Base-by-base conservation (phyloP, 2,797 vertebrate species). In the Gambelia wislizenii region DNA sequence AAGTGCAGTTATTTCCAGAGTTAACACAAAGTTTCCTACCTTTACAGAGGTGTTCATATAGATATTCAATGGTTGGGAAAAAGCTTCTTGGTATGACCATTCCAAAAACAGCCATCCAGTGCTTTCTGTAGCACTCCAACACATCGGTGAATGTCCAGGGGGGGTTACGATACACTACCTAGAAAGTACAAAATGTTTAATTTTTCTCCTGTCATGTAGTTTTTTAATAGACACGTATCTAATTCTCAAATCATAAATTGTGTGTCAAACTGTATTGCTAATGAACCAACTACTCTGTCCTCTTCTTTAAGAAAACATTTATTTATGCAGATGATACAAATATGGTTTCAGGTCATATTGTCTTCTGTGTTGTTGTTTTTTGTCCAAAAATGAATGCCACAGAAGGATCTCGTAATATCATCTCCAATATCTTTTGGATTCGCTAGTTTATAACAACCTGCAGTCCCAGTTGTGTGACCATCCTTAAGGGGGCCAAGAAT, bases 81-180 rank as follows among this genome's bases (percentile, higher is more conserved):
- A 97, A 96, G 33, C 69, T 95, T 72, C 98, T 97, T 83, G 97
- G 96, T 92, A 98, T 96, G 74, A 99, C 33, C 13, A 93, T 93
- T 84, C 98, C 98, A 96, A 99, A 99, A 33, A 99, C 98, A 94
- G 98, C 98, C 74, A 98, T 85, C 98, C 98, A 99, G 94, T 99
- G 99, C 90, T 98, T 99, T 93, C 96, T 98, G 8, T 98, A 97
- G 96, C 99, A 99, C 49, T 96, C 96, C 83, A 99, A 96, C 89
- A 98, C 92, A 84, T 97, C 96, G 67, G 86, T 91, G 78, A 99
- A 96, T 54, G 96, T 98, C 98, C 98, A 99, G 0, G 99, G 98
- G 20, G 98, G 99, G 94, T 99, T 99, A 90, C 97, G 25, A 85
- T 97, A 98, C 49, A 99, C 95, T 36, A 99, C 97, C 99, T 99